Percentiles rank a stretch among this genome's conserved stretches.
phyloP scores from a whole-genome alignment of 1,140 invertebrate genomes.

The Drosophila mayri region DNA sequence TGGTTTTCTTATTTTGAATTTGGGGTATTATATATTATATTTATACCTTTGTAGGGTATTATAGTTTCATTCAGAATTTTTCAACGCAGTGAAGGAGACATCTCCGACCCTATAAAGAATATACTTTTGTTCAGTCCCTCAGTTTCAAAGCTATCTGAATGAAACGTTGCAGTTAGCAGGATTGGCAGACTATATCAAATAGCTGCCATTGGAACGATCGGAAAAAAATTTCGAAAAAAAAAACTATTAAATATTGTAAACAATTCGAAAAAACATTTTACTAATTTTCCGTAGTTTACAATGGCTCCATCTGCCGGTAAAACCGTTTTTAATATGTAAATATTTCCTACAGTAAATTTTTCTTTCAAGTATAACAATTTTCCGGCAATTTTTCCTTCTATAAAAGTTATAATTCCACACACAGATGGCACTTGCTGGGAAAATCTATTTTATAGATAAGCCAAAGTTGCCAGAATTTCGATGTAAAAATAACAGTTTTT shows the following conservation, averaged over 20 bases:
- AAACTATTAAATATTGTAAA: background rate
- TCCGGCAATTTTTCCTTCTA: background rate
- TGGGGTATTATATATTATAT: background rate
- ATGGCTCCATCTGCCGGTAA: background rate
- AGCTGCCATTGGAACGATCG: no score
- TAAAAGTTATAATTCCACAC: background rate
- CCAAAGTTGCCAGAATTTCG: background rate
- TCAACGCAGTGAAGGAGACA: no score
- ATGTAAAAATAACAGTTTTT: background rate
- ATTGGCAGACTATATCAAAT: no score
- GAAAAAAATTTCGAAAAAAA: no score
- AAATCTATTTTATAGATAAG: constrained; percentile 2
- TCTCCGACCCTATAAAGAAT: no score
- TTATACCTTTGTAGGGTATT: background rate
- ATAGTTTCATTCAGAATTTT: no score
- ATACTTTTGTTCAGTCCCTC: no score
- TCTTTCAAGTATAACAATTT: background rate
- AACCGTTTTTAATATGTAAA: background rate
- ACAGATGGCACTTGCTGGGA: background rate
- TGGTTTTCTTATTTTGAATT: background rate
- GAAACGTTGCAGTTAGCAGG: no score
- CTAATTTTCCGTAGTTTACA: background rate
- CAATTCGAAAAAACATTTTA: background rate
- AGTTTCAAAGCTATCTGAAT: no score
- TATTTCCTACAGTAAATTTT: background rate